Conservation (phyloP, 2,888 invertebrate genomes). For the Campaea margaritaria region DNA sequence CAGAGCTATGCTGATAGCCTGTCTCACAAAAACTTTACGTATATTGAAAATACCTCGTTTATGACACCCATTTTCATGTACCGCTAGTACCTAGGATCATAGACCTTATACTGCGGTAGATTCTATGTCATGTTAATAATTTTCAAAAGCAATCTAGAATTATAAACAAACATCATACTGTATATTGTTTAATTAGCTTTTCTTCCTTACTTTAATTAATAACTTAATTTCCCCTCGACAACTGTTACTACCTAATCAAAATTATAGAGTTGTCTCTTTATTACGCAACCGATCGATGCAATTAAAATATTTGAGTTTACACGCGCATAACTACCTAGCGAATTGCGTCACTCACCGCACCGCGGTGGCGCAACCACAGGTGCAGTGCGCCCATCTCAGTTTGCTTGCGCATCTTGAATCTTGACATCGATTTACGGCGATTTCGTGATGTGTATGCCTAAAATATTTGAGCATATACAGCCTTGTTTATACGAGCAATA, state of each 20-base stretch:
- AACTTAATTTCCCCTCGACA: too few species aligned
- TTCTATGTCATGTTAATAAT: too few species aligned
- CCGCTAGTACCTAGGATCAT: too few species aligned
- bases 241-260: too few species aligned
- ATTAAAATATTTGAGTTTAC: constrained; percentile 29
- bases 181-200: too few species aligned
- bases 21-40: constrained; percentile 23
- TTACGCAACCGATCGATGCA: constrained; percentile 22
- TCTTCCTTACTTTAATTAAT: too few species aligned
- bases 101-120: too few species aligned
- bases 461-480: constrained; percentile 8
- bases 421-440: constrained; percentile 29
- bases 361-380: constrained; percentile 17
- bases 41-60: constrained; percentile 19
- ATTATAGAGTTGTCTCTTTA: too few species aligned
- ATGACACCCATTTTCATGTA: constrained; percentile 1
- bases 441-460: constrained; percentile 18
- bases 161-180: too few species aligned
- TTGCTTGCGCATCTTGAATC: constrained; percentile 25
- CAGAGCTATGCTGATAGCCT: constrained; percentile 1
- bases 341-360: constrained; percentile 18
- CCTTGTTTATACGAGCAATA: constrained; percentile 7
- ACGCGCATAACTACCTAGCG: constrained; percentile 13
- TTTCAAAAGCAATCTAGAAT: too few species aligned
- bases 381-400: constrained; percentile 19